phyloP scores from a whole-genome alignment of 1,140 invertebrate genomes.

The Elymnias hypermnestra region DNA sequence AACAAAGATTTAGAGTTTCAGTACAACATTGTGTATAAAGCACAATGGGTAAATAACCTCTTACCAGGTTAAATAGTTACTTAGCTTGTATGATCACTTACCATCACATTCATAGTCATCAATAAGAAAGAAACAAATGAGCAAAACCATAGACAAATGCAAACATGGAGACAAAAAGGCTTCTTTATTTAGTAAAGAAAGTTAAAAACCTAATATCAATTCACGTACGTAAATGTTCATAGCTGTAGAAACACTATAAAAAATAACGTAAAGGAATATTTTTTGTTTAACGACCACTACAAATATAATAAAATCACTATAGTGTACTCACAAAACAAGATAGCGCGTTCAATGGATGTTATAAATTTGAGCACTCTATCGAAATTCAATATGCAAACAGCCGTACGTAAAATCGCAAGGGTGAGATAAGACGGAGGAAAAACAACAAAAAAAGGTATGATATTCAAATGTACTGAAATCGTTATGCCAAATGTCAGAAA shows the following conservation, averaged over 20 bases:
- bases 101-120: too few species aligned
- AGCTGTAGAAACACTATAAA: not conserved
- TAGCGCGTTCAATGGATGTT: constrained; percentile 42
- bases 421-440: constrained; percentile 49
- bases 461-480: constrained; percentile 59
- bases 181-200: too few species aligned
- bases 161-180: too few species aligned
- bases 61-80: too few species aligned
- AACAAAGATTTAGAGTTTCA: too few species aligned
- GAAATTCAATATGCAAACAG: constrained; percentile 67
- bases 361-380: constrained; percentile 66
- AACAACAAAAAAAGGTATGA: constrained; percentile 54
- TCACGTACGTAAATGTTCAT: too few species aligned
- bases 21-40: too few species aligned
- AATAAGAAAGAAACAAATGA: too few species aligned
- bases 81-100: too few species aligned
- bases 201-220: too few species aligned
- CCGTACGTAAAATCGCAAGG: constrained; percentile 46
- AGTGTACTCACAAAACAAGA: constrained; percentile 28
- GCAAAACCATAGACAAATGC: too few species aligned
- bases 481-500: constrained; percentile 27
- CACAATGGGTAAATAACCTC: too few species aligned
- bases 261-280: constrained; percentile 1
- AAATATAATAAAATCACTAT: constrained; percentile 20
- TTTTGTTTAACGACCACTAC: not conserved